Base-by-base conservation (phyloP, 2,113 vertebrate species). In the Lucifuga dentata region DNA sequence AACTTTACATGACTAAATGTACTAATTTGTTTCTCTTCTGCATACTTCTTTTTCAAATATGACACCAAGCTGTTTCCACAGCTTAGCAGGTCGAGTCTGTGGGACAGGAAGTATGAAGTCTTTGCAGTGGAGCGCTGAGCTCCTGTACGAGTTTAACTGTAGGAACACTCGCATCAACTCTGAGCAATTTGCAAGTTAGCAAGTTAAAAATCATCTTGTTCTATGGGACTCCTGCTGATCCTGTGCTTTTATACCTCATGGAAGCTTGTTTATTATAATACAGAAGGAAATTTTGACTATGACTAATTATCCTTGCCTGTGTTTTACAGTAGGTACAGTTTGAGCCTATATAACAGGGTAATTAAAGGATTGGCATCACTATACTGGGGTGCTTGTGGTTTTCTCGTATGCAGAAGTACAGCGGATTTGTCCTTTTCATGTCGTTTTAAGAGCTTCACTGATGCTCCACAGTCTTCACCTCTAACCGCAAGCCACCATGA, bases 61-160 rank as follows among this genome's bases (percentile, higher is more conserved):
- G 26, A 29, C 21, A 63, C 33, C 8, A 0, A 11, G 13, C 6
- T 15, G 65, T 45, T 26, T 35, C 23, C 50, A 16, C 36, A 32
- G 29, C 20, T n/a, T 11, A 33, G 45, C 17, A 38, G 17, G 36
- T 23, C 12, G 19, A 6, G 5, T 56, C 8, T 29, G 11, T 19
- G 16, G 26, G 5, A 57, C 71, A 87, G 81, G 86, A 87, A 76
- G 68, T 16, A 61, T 83, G 76, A 90, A 86, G 56, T 20, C 49
- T 55, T 46, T 81, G 33, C 66, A 46, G 51, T 68, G n/a, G 40
- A 41, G 73, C 59, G 24, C 26, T 39, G 35, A 68, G 50, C 61
- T 75, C 51, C 68, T 15, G 20, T 70, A n/a, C n/a, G n/a, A n/a
- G n/a, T n/a, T n/a, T n/a, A 41, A 46, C 35, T 53, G n/a, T 8